Evolutionary conservation across 2,113 vertebrate genomes (phyloP).

Genomic region (Pantherophis guttatus): DNA sequence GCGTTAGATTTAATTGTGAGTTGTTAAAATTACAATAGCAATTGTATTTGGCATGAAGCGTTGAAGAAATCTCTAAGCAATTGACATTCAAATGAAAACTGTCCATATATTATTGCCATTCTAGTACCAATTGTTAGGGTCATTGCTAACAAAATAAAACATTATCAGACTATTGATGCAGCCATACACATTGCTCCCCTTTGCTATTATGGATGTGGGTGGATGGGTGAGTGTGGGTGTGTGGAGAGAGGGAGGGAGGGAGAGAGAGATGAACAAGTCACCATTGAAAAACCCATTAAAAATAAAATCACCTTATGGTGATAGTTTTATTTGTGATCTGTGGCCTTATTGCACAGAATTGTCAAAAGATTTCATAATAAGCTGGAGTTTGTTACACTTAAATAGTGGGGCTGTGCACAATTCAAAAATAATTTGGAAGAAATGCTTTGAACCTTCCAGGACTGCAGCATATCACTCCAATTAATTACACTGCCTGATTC

Average conservation of each 20-base stretch:
- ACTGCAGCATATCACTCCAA: neutral
- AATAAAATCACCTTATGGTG: neutral
- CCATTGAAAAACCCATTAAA: neutral
- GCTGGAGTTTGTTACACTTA: neutral
- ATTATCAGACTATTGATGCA: neutral
- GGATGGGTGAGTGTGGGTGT: too few species aligned
- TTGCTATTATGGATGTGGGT: neutral
- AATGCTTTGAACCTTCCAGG: neutral
- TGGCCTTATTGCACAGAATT: neutral
- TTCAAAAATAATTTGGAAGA: neutral
- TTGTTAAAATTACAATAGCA: neutral
- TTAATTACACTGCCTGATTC: neutral
- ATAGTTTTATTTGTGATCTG: neutral
- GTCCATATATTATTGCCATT: neutral
- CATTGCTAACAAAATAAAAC: neutral
- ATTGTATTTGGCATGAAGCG: neutral
- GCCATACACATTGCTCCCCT: neutral
- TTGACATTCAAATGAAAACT: neutral
- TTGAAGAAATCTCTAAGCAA: neutral
- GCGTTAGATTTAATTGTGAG: neutral
- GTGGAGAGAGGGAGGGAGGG: neutral
- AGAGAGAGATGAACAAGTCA: neutral
- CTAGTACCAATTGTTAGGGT: neutral
- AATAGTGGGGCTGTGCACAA: neutral
- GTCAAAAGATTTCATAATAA: neutral